Base-by-base conservation (phyloP, 1,140 invertebrate species). In the Saxidomus purpurata region DNA sequence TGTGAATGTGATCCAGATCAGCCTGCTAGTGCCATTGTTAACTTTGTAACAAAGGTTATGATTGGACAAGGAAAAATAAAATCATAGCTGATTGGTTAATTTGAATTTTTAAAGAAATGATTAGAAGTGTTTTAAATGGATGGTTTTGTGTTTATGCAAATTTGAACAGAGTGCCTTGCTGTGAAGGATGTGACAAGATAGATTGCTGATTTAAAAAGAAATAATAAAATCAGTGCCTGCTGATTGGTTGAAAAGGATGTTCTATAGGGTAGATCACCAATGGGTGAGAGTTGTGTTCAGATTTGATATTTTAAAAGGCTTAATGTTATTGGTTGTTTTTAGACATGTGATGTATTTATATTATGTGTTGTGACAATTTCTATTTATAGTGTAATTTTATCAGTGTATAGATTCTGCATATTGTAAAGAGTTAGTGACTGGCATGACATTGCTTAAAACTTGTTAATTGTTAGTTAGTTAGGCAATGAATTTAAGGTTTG, bases 1-100 rank as follows among this genome's bases (percentile, higher is more conserved):
- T 98, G 98, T 22, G 99, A 99, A 96, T 96, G 99, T 43, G 98
- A 99, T 94, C 98, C 98, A 15, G 98, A 98, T 93, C 99, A 99
- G 94, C 99, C 99, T 2, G 98, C 98, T 15, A 98, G 97, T 49
- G 98, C 98, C 49, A 99, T 99, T 94, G 98, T 99, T 82, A 99
- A 99, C 95, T 99, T 99, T 96, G 98, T 99, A 47, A 98, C 98
- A 94, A 99, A 99, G 96, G 98, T 99, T 77, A 95, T 96, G 94
- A 94, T 95, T 91, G 95, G 95, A 71, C 94, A 95, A 88, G 93
- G 92, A 89, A 95, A 94, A 77, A 90, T 93, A 38, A 95, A 95
- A 86, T 93, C 92, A 80, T 93, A 90, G 87, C 76, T 55, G 76
- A 79, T 79, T 79, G 49, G 76, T 55, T 15, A 15, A 36, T 74